These are phyloP conservation scores for Mareca strepera DNA, from an alignment of 2,797 vertebrate species.

Conservation along the genomic window DNA sequence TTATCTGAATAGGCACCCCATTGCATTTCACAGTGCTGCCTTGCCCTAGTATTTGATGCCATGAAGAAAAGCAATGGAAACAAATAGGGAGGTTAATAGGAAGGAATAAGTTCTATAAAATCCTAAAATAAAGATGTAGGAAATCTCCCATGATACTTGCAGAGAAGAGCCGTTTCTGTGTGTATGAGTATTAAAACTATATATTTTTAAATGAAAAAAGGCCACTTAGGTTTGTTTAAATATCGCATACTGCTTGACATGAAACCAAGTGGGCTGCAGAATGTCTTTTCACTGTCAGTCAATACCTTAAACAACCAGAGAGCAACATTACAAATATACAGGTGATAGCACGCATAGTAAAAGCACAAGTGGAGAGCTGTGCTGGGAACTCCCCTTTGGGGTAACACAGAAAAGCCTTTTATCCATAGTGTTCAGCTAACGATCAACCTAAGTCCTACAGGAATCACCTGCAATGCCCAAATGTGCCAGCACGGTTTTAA, in stretches of 20 bases:
- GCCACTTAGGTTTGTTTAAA: background rate
- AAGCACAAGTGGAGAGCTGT: background rate
- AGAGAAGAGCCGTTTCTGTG: background rate
- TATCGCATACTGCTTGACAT: background rate
- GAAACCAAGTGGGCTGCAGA: background rate
- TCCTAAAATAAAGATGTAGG: background rate
- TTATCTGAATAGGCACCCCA: background rate
- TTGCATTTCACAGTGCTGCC: background rate
- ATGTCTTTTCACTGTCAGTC: background rate
- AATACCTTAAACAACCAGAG: background rate
- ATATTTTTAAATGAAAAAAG: background rate
- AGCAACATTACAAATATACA: background rate
- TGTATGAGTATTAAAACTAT: background rate
- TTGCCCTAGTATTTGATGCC: background rate
- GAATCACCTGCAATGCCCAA: background rate
- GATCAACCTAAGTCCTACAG: background rate
- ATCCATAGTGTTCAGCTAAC: background rate
- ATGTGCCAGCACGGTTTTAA: background rate
- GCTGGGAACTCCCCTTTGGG: background rate
- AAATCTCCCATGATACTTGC: background rate
- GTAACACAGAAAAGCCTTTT: background rate
- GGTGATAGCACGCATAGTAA: background rate
- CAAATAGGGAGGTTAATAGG: background rate
- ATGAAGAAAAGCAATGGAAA: constrained; percentile 5
- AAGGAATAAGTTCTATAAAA: background rate